Evolutionary conservation across 2,797 vertebrate species (phyloP), one percentile per base, ranked within the genome.

Genomic region (Miichthys miiuy): DNA sequence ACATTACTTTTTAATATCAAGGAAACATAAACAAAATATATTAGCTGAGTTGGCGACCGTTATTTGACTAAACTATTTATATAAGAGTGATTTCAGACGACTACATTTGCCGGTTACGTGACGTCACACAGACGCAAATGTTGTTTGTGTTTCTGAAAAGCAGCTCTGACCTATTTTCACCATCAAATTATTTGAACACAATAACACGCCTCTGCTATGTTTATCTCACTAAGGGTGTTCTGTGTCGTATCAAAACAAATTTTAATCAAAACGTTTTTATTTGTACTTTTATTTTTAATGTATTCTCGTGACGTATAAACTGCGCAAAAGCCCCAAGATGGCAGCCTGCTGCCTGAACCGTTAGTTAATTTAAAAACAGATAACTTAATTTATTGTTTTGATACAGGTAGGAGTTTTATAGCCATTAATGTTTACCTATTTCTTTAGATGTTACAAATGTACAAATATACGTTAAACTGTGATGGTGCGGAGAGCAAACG

Each of bases 111-210:
- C 72, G 74, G 30, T 60, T 13, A 3, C 12, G 1, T 78, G 72
- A 78, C 89, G 83, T 88, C 82, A 90, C 41, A 16, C 66, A 61
- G 74, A 82, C 62, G n/a, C 42, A 46, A 80, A 65, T 27, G 77
- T 89, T 88, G 83, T 88, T 93, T 87, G 83, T 86, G 87, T 91
- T 87, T 79, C 30, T 55, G 57, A 81, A 58, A 78, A 79, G 51
- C 76, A 13, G 14, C 42, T 51, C 8, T 83, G 73, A 87, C 84
- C 77, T 70, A 62, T 57, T 87, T 89, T 81, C 4, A 10, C 3
- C 5, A 3, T 12, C 6, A 47, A 38, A 41, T 27, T 54, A n/a
- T 82, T 79, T 72, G 1, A 23, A 52, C 20, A 61, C 5, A 50
- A 8, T 6, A 1, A 44, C 13, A 21, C 0, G 3, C 55, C 0